Evolutionary conservation across 2,888 invertebrate genomes (phyloP), one percentile per base, ranked within the genome.

Genomic region (Phytoseiulus persimilis): DNA sequence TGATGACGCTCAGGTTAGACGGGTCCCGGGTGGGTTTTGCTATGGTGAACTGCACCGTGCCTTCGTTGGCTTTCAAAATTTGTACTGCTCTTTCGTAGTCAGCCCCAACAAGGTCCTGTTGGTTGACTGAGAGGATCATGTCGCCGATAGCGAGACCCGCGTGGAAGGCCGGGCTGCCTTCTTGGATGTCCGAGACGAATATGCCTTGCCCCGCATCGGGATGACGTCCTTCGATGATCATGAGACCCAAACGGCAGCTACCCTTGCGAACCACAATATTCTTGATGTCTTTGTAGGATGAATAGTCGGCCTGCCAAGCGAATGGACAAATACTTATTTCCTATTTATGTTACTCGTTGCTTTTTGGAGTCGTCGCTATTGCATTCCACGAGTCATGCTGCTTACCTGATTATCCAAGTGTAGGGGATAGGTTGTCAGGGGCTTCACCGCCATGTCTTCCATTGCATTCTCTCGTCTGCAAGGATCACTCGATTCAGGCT

Each of bases 131-230:
- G 91, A 99, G 94, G 91, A 99, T 96, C 96, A 99, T 97, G 93
- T 99, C 99, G 91, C 99, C 99, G 90, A 98, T 98, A 94, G 96
- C 96, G 89, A 99, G 94, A 90, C 98, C 97, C 92, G 96, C 97
- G 96, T 91, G 91, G 90, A 91, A 91, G 11, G 92, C 97, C 32
- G 95, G 95, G 92, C 97, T 96, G 92, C 96, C 96, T 92, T 96
- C 96, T 92, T 97, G 97, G 90, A 97, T 95, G 93, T 97, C 97
- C 5, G 97, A 97, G 91, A 97, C 95, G 93, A 97, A 97, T 93
- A 97, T 97, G 90, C 97, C 97, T 92, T 95, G 95, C 33, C 97
- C 97, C 83, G 97, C 96, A 93, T 97, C 97, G 89, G 96, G 95
- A 93, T 97, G 97, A 91, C 96, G 95, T 90, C 97, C 97, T 93